A percentile compares a stretch with the other conserved stretches of the same genome.
Conservation (phyloP, 1,140 invertebrate species). For the Lucilia cuprina region DNA sequence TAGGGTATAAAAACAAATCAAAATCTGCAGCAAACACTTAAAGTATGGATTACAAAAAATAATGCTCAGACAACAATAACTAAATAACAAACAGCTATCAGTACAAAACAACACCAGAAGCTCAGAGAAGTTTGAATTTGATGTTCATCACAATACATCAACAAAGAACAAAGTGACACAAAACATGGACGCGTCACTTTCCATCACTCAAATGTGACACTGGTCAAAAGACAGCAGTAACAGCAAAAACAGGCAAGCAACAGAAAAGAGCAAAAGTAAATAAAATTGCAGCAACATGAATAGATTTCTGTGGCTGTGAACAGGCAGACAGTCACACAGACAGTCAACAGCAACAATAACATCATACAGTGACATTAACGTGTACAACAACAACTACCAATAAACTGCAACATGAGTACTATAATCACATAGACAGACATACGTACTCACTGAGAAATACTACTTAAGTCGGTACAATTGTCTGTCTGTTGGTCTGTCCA, state of each 20-base stretch:
- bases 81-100: too few relatives aligned
- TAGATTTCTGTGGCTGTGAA: too few relatives aligned
- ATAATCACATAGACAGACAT: constrained; percentile 10
- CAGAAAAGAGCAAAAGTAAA: not conserved
- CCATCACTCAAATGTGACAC: constrained; percentile 55
- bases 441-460: not conserved
- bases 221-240: constrained; percentile 16
- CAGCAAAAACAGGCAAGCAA: not conserved
- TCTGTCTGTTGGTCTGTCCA: not conserved
- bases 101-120: constrained; percentile 42
- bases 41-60: not conserved
- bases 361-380: not conserved
- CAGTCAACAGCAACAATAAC: not conserved
- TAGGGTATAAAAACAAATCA: not conserved
- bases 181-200: constrained; percentile 62
- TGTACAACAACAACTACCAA: not conserved
- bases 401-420: not conserved
- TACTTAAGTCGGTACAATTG: not conserved
- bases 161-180: constrained; percentile 59
- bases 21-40: not conserved
- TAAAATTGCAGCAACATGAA: not conserved
- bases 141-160: constrained; percentile 63
- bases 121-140: not conserved
- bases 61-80: not conserved
- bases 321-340: too few relatives aligned